These are phyloP conservation scores for Micronisus gabar DNA, from an alignment of 2,113 vertebrate species.

Conservation along the genomic window DNA sequence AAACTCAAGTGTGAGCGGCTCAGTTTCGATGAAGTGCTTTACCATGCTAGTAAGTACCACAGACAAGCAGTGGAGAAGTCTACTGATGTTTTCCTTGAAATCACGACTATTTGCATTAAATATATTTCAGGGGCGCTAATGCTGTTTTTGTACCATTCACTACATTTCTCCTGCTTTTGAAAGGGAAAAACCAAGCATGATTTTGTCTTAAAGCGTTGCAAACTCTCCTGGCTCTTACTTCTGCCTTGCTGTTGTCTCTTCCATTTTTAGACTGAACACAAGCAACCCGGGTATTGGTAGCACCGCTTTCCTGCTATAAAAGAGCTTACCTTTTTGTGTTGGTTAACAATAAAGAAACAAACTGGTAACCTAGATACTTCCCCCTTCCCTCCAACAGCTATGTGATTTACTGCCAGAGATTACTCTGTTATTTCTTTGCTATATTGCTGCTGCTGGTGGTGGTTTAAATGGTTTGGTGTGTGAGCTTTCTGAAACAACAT, in stretches of 20 bases:
- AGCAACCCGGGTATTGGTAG: background rate
- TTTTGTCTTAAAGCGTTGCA: background rate
- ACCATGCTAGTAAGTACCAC: too few relatives aligned
- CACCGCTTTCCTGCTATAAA: background rate
- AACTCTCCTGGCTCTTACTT: background rate
- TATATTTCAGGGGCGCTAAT: background rate
- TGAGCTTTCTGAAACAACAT: slow-evolving; percentile 8
- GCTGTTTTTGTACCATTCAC: background rate
- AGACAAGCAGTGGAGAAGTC: background rate
- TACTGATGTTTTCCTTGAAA: background rate
- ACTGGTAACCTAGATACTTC: background rate
- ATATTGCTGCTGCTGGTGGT: slow-evolving; percentile 70
- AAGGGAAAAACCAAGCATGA: background rate
- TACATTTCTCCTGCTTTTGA: background rate
- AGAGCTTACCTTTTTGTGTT: background rate
- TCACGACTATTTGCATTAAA: background rate
- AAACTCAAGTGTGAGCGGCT: background rate
- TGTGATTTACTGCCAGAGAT: background rate
- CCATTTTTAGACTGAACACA: background rate
- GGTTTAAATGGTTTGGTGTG: slow-evolving; percentile 58
- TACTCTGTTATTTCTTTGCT: slow-evolving; percentile 24
- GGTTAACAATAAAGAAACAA: background rate
- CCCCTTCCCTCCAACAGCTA: background rate
- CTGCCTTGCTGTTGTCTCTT: background rate
- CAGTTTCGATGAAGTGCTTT: background rate